Evolutionary conservation across 2,113 vertebrate genomes (phyloP).

Genomic region (Epinephelus lanceolatus): DNA sequence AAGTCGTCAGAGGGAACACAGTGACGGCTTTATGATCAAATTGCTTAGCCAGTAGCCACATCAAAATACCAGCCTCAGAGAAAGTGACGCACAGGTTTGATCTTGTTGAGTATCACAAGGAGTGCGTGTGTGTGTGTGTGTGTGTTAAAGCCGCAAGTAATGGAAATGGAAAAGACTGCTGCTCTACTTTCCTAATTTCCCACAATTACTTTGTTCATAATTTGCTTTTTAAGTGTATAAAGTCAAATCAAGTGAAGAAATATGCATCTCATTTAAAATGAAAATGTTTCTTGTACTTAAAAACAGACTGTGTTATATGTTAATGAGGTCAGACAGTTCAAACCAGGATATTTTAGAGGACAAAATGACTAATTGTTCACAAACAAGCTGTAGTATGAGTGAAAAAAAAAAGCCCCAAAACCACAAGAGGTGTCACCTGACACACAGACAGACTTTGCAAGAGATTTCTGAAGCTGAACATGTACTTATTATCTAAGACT

Average conservation of each 20-base stretch:
- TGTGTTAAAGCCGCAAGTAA: neutral
- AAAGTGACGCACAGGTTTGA: conserved; percentile 31
- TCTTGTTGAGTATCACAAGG: conserved; percentile 34
- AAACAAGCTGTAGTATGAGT: neutral
- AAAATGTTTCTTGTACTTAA: too few relatives aligned
- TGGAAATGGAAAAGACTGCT: neutral
- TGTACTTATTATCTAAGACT: neutral
- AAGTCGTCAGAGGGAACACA: neutral
- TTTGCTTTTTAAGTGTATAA: too few relatives aligned
- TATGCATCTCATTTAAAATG: too few relatives aligned
- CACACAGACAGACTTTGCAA: neutral
- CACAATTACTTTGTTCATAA: too few relatives aligned
- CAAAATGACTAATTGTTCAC: neutral
- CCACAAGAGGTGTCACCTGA: neutral
- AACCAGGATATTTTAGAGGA: neutral
- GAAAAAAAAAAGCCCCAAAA: neutral
- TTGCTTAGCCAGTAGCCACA: conserved; percentile 40
- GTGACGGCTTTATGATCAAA: conserved; percentile 7
- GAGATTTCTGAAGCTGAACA: neutral
- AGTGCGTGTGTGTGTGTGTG: conserved; percentile 5
- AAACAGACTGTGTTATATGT: too few relatives aligned
- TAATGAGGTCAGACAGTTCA: neutral
- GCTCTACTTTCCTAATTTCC: neutral
- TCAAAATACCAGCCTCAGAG: conserved; percentile 16
- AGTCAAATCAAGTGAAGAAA: too few relatives aligned